Evolutionary conservation across 2,113 vertebrate species (phyloP).

Genomic region (Epinephelus lanceolatus): DNA sequence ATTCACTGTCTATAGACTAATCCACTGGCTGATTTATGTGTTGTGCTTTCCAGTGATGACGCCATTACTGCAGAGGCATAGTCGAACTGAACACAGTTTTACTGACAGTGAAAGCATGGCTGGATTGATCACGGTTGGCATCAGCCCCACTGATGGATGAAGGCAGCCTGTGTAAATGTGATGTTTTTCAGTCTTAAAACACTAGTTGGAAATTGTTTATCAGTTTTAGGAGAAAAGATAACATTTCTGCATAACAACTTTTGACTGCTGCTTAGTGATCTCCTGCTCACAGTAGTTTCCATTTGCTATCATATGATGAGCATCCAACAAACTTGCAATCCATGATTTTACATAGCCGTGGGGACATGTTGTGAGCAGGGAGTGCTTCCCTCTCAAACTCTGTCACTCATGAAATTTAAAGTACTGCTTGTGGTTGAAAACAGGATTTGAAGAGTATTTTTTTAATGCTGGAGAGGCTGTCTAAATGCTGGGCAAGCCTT

Average conservation of each 20-base stretch:
- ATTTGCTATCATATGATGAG: background rate
- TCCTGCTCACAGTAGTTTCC: background rate
- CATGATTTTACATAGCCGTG: background rate
- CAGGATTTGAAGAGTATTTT: slow-evolving; percentile 14
- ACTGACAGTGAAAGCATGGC: slow-evolving; percentile 15
- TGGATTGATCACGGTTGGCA: slow-evolving; percentile 32
- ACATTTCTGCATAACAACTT: no score
- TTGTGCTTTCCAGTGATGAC: slow-evolving; percentile 13
- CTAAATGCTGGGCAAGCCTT: slow-evolving; percentile 5
- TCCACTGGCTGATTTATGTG: slow-evolving; percentile 46
- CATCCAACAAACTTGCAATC: background rate
- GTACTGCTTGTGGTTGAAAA: background rate
- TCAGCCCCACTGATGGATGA: slow-evolving; percentile 21
- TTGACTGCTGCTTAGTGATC: no score
- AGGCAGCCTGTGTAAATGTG: slow-evolving; percentile 11
- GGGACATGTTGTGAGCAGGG: no score
- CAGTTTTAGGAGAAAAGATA: background rate
- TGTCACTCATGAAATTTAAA: background rate
- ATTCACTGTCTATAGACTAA: slow-evolving; percentile 37
- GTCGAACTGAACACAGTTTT: slow-evolving; percentile 33
- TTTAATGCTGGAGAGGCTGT: background rate
- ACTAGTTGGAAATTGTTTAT: slow-evolving; percentile 8
- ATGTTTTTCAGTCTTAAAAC: slow-evolving; percentile 31
- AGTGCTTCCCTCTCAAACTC: background rate
- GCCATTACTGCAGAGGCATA: slow-evolving; percentile 28